These are phyloP conservation scores for Magallana nippona DNA, from an alignment of 2,888 invertebrate genomes.

Conservation along the genomic window DNA sequence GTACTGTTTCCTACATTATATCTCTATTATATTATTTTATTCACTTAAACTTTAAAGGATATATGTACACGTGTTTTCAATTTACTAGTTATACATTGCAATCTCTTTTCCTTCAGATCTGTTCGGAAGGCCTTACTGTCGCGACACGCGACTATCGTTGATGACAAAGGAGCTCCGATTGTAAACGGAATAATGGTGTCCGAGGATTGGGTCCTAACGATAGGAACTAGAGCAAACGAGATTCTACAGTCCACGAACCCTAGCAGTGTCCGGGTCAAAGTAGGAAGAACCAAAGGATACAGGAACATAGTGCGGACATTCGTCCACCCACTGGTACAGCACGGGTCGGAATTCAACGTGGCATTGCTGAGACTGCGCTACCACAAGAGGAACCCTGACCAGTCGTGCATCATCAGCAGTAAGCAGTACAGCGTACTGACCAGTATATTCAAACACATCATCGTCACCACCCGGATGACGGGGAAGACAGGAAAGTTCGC, in stretches of 20 bases:
- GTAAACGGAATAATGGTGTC: constrained; percentile 56
- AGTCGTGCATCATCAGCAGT: constrained; percentile 61
- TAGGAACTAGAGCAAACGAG: constrained; percentile 47
- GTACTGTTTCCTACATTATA: too few relatives aligned
- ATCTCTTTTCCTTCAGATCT: constrained; percentile 41
- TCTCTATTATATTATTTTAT: too few relatives aligned
- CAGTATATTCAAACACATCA: constrained; percentile 35
- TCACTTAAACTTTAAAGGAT: too few relatives aligned
- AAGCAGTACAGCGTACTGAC: constrained; percentile 58
- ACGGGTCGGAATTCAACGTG: constrained; percentile 53
- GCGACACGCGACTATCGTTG: constrained; percentile 58
- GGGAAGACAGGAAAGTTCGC: not conserved
- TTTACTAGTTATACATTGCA: too few relatives aligned
- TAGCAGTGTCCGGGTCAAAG: constrained; percentile 48
- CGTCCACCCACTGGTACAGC: constrained; percentile 43
- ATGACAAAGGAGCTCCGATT: constrained; percentile 40
- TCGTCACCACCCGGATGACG: constrained; percentile 42
- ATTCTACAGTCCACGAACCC: constrained; percentile 43
- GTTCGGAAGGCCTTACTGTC: constrained; percentile 56
- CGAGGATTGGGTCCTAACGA: constrained; percentile 57
- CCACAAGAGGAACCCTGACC: not conserved
- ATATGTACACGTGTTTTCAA: too few relatives aligned
- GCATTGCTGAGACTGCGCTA: constrained; percentile 52
- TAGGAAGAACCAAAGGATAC: constrained; percentile 54
- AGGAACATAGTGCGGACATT: constrained; percentile 41